These are phyloP conservation scores for Autographa gamma DNA, from an alignment of 2,888 invertebrate genomes.

Conservation along the genomic window DNA sequence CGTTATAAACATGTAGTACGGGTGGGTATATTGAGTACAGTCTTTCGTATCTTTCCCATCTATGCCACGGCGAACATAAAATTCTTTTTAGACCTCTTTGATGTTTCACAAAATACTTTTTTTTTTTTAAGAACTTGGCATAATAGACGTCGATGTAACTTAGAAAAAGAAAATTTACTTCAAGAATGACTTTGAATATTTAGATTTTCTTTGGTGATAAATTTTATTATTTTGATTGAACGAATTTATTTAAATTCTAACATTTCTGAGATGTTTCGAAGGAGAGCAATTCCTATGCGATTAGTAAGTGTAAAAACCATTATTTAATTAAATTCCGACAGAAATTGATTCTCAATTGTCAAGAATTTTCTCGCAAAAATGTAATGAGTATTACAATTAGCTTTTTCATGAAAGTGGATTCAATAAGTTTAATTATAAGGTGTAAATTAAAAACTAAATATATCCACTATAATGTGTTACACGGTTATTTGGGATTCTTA, in stretches of 20 bases:
- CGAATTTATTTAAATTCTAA: slow-evolving; percentile 42
- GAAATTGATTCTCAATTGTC: background rate
- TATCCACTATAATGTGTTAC: too few relatives aligned
- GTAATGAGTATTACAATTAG: background rate
- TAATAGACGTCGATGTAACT: slow-evolving; percentile 34
- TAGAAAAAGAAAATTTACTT: slow-evolving; percentile 61
- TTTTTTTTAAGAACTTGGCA: slow-evolving; percentile 26
- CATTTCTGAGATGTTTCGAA: slow-evolving; percentile 69
- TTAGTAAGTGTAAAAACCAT: slow-evolving; percentile 64
- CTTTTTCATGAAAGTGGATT: too few relatives aligned
- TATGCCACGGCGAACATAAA: background rate
- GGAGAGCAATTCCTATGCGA: slow-evolving; percentile 57
- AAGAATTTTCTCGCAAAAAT: background rate
- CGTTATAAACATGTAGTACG: too few relatives aligned
- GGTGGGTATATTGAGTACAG: too few relatives aligned
- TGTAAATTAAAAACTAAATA: too few relatives aligned
- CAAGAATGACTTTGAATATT: slow-evolving; percentile 47
- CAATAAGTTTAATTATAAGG: too few relatives aligned
- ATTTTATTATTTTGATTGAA: slow-evolving; percentile 31
- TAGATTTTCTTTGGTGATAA: slow-evolving; percentile 46
- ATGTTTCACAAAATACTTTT: background rate
- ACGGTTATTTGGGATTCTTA: too few relatives aligned
- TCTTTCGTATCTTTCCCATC: too few relatives aligned
- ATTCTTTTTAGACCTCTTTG: background rate
- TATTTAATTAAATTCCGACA: background rate